A percentile compares a stretch with the other conserved stretches of the same genome.
Conservation (phyloP, 2,797 vertebrate species). For the Coregonus sp. region DNA sequence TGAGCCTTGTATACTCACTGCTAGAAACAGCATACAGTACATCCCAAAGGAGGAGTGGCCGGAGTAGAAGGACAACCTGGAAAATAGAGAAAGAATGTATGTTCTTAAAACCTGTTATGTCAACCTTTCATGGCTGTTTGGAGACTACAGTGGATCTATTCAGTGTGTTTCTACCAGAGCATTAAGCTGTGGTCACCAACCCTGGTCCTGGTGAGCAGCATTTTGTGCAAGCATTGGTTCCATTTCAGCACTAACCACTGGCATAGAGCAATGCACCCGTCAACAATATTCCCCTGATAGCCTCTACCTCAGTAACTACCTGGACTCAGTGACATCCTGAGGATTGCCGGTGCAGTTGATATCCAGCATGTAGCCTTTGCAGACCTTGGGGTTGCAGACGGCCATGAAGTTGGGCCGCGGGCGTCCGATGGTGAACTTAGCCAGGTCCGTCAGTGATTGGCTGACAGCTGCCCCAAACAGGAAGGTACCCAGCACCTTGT, state of each 20-base stretch:
- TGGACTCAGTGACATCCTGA: conserved; percentile 84
- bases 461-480: conserved; percentile 87
- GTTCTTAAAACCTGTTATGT: not conserved
- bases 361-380: conserved; percentile 79
- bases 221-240: not conserved
- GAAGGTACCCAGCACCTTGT: conserved; percentile 94
- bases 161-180: not conserved
- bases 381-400: conserved; percentile 81
- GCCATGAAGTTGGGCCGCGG: conserved; percentile 90
- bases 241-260: not conserved
- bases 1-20: conserved; percentile 80
- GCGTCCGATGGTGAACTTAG: conserved; percentile 91
- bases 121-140: no score
- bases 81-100: conserved; percentile 16
- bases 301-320: conserved; percentile 80
- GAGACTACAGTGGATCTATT: no score
- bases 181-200: not conserved
- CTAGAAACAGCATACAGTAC: conserved; percentile 98
- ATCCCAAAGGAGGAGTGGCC: conserved; percentile 98
- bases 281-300: not conserved
- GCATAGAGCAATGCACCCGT: not conserved
- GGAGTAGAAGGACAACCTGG: conserved; percentile 95
- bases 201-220: no score
- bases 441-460: conserved; percentile 93
- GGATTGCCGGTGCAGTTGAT: conserved; percentile 82